phyloP scores from a whole-genome alignment of 2,888 invertebrate genomes.

The Gortyna flavago region DNA sequence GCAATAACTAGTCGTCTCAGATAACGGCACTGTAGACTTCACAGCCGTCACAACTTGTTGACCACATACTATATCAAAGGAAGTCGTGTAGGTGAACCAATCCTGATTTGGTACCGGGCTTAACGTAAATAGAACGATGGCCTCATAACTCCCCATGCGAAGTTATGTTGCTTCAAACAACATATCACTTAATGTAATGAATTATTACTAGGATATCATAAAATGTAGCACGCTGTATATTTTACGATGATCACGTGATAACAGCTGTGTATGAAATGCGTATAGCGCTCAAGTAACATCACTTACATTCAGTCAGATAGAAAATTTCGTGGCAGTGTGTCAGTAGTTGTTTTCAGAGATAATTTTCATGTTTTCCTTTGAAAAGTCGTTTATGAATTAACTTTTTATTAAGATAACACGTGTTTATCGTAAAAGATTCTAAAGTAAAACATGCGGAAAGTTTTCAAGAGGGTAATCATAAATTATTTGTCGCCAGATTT shows the following conservation, averaged over 20 bases:
- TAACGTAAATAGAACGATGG: slow-evolving; percentile 50
- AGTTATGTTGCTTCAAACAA: slow-evolving; percentile 42
- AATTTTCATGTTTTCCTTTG: slow-evolving; percentile 53
- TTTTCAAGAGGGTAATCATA: slow-evolving; percentile 66
- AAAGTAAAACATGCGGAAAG: slow-evolving; percentile 66
- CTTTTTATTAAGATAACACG: slow-evolving; percentile 8
- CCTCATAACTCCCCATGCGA: slow-evolving; percentile 43
- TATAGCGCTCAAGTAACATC: slow-evolving; percentile 77
- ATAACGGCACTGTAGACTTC: slow-evolving; percentile 42
- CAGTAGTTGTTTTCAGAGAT: slow-evolving; percentile 56
- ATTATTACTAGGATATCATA: slow-evolving; percentile 63
- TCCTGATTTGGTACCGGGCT: slow-evolving; percentile 49
- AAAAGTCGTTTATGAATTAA: slow-evolving; percentile 32
- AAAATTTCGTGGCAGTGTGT: slow-evolving; percentile 73
- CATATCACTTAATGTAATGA: slow-evolving; percentile 60
- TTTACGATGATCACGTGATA: slow-evolving; percentile 83
- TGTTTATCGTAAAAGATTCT: slow-evolving; percentile 11
- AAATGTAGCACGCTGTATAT: slow-evolving; percentile 81
- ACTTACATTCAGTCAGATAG: slow-evolving; percentile 78
- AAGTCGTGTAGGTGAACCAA: slow-evolving; percentile 47
- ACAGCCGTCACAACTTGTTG: slow-evolving; percentile 46
- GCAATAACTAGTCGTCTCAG: slow-evolving; percentile 38
- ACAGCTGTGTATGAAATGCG: slow-evolving; percentile 79
- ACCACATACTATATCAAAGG: slow-evolving; percentile 46
- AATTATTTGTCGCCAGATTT: background rate